Evolutionary conservation across 2,113 vertebrate genomes (phyloP), one percentile per base, ranked within the genome.

Genomic region (Marmota flaviventris): DNA sequence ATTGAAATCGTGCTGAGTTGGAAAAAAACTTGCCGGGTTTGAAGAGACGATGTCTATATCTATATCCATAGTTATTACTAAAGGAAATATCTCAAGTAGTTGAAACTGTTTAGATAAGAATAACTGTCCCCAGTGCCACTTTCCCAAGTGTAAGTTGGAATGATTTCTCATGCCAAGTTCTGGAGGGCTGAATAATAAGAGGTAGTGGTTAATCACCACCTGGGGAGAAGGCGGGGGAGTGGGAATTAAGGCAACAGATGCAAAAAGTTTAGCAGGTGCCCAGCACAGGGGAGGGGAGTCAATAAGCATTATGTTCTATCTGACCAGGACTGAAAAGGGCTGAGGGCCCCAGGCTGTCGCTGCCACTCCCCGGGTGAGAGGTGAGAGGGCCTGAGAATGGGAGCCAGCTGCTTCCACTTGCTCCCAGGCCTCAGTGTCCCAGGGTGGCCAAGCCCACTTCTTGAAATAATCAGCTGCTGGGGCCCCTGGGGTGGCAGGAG

Each of bases 351-450:
- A 22, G 92, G 93, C 96, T 87, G 76, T 65, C 1, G 1, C 27
- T 79, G 91, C 82, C 90, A 12, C 85, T 32, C 24, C n/a, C 42
- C 0, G 0, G 25, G 1, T 24, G 20, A 85, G 94, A 94, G 91
- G 94, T 93, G 88, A 96, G 87, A 70, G 92, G 93, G 94, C 92
- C 95, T 93, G 93, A 94, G 93, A 97, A 97, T 70, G 0, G 17
- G 65, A 89, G 86, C 87, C 95, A 89, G 89, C 92, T 94, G 96
- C 87, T 79, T 93, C 87, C 96, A n/a, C 84, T 95, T 58, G 76
- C 45, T 96, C 77, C 56, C 69, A 83, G 76, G 58, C 58, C 77
- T 83, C 39, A 12, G 42, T 2, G 20, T 78, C 69, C 88, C 78
- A 34, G n/a, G 70, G 37, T 17, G 37, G 56, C 82, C 85, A 70